phyloP scores from a whole-genome alignment of 2,888 invertebrate species.

The Cybosia mesomella region DNA sequence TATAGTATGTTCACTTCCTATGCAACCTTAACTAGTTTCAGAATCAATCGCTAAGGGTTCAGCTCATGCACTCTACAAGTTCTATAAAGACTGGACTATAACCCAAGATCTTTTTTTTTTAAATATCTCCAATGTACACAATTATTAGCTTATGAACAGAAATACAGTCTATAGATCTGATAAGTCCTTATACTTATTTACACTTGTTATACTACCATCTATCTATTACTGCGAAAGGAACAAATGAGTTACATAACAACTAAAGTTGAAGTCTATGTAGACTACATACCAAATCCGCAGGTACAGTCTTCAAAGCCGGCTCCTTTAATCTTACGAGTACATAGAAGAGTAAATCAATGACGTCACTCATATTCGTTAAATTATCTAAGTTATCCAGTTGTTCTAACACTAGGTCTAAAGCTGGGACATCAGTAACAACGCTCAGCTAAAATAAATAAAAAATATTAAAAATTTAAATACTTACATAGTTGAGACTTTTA shows the following conservation, averaged over 20 bases:
- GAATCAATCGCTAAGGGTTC: no score
- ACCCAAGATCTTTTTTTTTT: no score
- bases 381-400: slow-evolving; percentile 80
- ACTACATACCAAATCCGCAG: slow-evolving; percentile 82
- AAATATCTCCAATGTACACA: no score
- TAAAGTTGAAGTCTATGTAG: not conserved
- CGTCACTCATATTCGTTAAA: slow-evolving; percentile 77
- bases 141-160: no score
- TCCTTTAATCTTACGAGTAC: slow-evolving; percentile 88
- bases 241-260: not conserved
- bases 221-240: not conserved
- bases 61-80: no score
- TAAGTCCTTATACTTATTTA: no score
- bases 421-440: slow-evolving; percentile 86
- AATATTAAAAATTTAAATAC: not conserved
- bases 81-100: no score
- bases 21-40: no score
- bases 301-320: slow-evolving; percentile 86
- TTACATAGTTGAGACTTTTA: no score
- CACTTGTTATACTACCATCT: not conserved
- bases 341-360: slow-evolving; percentile 89
- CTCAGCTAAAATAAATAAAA: slow-evolving; percentile 77
- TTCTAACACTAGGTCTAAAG: slow-evolving; percentile 82
- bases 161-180: no score
- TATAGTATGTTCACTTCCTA: no score